A percentile compares a stretch with the other conserved stretches of the same genome.
Conservation (phyloP, 2,113 vertebrate species). For the Tretioscincus oriximinensis region DNA sequence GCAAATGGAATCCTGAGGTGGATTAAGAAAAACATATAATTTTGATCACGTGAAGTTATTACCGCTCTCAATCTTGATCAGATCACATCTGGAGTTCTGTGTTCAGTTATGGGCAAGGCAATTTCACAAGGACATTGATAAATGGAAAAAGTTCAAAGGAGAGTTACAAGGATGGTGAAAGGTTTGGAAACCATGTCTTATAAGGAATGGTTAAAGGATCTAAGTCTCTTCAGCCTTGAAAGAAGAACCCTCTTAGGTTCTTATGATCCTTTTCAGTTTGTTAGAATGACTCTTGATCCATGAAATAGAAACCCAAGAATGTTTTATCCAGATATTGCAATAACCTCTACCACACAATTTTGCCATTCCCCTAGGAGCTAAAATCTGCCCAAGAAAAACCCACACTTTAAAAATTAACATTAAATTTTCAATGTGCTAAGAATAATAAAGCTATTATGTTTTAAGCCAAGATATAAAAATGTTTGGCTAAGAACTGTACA, state of each 20-base stretch:
- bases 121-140: too few species aligned
- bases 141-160: too few species aligned
- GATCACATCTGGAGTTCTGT: too few species aligned
- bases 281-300: background rate
- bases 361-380: conserved; percentile 27
- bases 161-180: too few species aligned
- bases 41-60: too few species aligned
- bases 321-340: conserved; percentile 36
- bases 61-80: too few species aligned
- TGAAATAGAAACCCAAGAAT: conserved; percentile 3
- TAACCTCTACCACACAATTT: conserved; percentile 40
- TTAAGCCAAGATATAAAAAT: conserved; percentile 40
- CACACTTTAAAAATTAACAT: conserved; percentile 39
- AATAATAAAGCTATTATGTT: conserved; percentile 40
- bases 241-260: background rate
- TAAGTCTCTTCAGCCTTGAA: background rate
- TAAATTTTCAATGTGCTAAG: conserved; percentile 38
- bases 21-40: too few species aligned
- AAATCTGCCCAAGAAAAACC: conserved; percentile 43
- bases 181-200: too few species aligned
- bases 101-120: too few species aligned
- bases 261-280: background rate
- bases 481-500: conserved; percentile 32
- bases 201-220: too few species aligned
- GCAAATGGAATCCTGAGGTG: too few species aligned